These are phyloP conservation scores for Hydraecia micacea DNA, from an alignment of 2,888 invertebrate species.

Conservation along the genomic window DNA sequence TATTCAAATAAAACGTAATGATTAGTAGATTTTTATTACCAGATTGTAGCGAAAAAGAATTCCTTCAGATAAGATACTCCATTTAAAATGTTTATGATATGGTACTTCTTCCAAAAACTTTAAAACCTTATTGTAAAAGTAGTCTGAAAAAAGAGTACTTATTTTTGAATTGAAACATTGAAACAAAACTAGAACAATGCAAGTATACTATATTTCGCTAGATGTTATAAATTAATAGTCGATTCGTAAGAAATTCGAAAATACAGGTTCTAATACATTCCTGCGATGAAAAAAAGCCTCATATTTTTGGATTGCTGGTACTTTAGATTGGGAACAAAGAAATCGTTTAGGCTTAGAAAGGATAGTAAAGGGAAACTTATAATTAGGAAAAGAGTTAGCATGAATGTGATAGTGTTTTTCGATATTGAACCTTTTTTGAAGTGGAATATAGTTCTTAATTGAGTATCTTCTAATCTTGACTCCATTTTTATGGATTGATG, in stretches of 20 bases:
- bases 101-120: constrained; percentile 18
- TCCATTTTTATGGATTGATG: not conserved
- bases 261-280: constrained; percentile 71
- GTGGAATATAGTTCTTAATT: not conserved
- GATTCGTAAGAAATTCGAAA: constrained; percentile 19
- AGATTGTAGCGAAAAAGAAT: not conserved
- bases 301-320: constrained; percentile 70
- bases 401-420: constrained; percentile 23
- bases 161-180: not conserved
- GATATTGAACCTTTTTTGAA: constrained; percentile 32
- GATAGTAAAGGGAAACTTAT: constrained; percentile 11
- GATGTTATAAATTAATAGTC: not conserved
- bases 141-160: not conserved
- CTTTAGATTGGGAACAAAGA: constrained; percentile 42
- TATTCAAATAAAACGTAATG: constrained; percentile 2
- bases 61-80: not conserved
- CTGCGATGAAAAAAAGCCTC: constrained; percentile 58
- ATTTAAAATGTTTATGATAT: not conserved
- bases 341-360: constrained; percentile 31
- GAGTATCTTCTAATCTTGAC: not conserved
- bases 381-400: constrained; percentile 21
- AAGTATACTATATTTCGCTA: not conserved
- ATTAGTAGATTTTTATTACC: not conserved
- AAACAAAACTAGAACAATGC: constrained; percentile 15
- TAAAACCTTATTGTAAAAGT: constrained; percentile 14